Conservation (phyloP, 2,888 invertebrate genomes). For the Hololepta plana region DNA sequence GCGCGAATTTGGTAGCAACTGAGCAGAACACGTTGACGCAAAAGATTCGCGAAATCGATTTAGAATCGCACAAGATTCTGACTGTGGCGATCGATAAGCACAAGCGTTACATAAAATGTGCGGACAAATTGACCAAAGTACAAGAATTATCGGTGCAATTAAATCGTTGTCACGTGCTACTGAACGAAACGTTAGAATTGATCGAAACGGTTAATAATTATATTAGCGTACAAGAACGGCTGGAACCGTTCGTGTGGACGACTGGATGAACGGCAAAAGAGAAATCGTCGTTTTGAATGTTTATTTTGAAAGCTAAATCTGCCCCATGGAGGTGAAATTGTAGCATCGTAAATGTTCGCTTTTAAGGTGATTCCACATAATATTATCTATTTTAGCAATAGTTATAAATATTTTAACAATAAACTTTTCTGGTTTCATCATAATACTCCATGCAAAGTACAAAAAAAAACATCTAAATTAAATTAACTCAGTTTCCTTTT, state of each 20-base stretch:
- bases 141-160: conserved; percentile 70
- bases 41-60: conserved; percentile 62
- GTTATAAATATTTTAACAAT: too few species aligned
- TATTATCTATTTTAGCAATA: too few species aligned
- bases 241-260: conserved; percentile 85
- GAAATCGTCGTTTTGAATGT: too few species aligned
- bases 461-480: too few species aligned
- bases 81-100: conserved; percentile 60
- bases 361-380: too few species aligned
- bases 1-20: conserved; percentile 62
- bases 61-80: conserved; percentile 51
- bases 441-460: too few species aligned
- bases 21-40: conserved; percentile 60
- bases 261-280: conserved; percentile 34
- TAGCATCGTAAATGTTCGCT: too few species aligned
- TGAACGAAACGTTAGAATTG: conserved; percentile 72
- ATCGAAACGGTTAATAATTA: conserved; percentile 70
- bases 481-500: too few species aligned
- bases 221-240: conserved; percentile 61
- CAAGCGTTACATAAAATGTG: conserved; percentile 66
- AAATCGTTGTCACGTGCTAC: conserved; percentile 58
- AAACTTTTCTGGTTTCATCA: too few species aligned
- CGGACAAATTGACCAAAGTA: conserved; percentile 68
- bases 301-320: too few species aligned
- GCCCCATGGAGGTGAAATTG: too few species aligned